Base-by-base conservation (phyloP, 2,888 invertebrate species). In the Altica lythri region DNA sequence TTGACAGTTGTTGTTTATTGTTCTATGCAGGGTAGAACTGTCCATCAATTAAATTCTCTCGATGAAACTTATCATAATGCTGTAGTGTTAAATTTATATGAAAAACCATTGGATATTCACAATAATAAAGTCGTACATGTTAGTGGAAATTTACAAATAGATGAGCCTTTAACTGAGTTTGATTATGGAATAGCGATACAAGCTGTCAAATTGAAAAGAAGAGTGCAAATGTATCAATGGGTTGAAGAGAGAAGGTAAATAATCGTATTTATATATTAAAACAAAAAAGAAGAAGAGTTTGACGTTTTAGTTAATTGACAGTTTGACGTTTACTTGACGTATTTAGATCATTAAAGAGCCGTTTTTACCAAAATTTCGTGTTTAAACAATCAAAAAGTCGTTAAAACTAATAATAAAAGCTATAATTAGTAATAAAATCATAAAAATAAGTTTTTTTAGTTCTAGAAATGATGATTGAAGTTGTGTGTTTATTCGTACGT, bases 171-270 rank as follows among this genome's bases (percentile, higher is more conserved):
- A 51, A 88, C 90, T 0, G 94, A 94, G 71, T 87, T 88, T 0
- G 89, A 90, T 55, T 95, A 94, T 74, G 90, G 90, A 52, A 86
- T 95, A 40, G 86, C 90, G 57, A 85, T 95, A 1, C 83, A 87
- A 65, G 88, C 93, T 2, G 90, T 93, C 0, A 92, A 92, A 72
- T 75, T 95, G 17, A 88, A 87, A 69, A 83, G 92, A 55, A 79
- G 90, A 50, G 94, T 93, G 0, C 94, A 95, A 75, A 94, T 95
- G 92, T 95, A 88, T 74, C 95, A 95, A 70, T 95, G 95, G 95
- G 83, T 92, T 51, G 94, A 95, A 68, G 90, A 90, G 68, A 75
- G 81, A 67, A 80, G 80, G 84, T 85, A 77, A n/a, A n/a, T n/a
- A 76, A 76, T 70, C 10, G 4, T 37, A 14, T 10, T 38, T 12